These are phyloP conservation scores for Erythrocercus mccallii DNA, from an alignment of 2,113 vertebrate species.

Conservation along the genomic window DNA sequence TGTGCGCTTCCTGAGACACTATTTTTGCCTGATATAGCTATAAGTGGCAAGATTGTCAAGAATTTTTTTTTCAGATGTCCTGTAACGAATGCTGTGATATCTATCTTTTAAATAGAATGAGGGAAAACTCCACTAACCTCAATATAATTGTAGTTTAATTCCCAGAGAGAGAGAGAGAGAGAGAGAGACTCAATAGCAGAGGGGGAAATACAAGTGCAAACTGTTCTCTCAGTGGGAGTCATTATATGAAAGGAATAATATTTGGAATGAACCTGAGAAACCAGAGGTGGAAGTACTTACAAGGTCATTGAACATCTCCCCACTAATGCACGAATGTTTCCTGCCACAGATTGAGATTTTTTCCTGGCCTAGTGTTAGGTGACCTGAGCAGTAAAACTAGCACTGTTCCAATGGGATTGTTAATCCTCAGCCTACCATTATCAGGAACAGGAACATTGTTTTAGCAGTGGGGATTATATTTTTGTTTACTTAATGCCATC, in stretches of 20 bases:
- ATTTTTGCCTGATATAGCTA: conserved; percentile 2
- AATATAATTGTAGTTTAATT: conserved; percentile 15
- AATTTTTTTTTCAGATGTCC: not conserved
- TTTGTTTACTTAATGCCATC: not conserved
- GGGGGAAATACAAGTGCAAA: conserved; percentile 12
- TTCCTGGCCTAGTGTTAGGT: not conserved
- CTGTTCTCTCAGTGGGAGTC: conserved; percentile 10
- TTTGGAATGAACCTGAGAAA: conserved; percentile 5
- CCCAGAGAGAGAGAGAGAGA: not conserved
- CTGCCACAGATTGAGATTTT: not conserved
- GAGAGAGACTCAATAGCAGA: not conserved
- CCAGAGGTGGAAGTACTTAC: not conserved
- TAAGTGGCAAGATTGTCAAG: conserved; percentile 39
- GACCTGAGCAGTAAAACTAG: conserved; percentile 1
- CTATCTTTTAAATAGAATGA: conserved; percentile 38
- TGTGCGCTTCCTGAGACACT: conserved; percentile 43
- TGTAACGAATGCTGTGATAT: conserved; percentile 22
- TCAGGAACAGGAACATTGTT: not conserved
- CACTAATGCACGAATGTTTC: not conserved
- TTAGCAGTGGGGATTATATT: not conserved
- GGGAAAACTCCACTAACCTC: conserved; percentile 34
- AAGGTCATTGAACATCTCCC: not conserved
- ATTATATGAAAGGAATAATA: not conserved
- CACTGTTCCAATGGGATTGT: not conserved
- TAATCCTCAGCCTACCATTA: not conserved